Conservation (phyloP, 2,113 vertebrate species). For the Clarias magur region DNA sequence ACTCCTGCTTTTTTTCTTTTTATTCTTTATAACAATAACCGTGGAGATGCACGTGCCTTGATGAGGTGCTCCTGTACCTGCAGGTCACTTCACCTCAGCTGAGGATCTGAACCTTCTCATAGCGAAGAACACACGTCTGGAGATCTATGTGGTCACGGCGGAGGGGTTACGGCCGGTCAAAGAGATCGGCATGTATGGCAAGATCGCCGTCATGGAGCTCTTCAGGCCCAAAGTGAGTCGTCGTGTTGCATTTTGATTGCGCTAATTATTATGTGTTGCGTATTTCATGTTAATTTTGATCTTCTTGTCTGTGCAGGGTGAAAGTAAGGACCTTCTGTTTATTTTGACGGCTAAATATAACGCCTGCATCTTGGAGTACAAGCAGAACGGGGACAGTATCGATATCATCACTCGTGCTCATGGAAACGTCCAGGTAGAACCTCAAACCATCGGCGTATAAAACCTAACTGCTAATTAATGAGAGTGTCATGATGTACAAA, state of each 20-base stretch:
- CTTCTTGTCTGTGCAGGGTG: slow-evolving; percentile 75
- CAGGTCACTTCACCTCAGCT: slow-evolving; percentile 95
- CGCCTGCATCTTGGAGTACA: slow-evolving; percentile 97
- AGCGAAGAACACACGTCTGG: slow-evolving; percentile 95
- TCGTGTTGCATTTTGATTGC: no score
- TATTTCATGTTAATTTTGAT: background rate
- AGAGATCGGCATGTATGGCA: slow-evolving; percentile 98
- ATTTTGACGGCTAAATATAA: slow-evolving; percentile 98
- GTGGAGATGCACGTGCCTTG: background rate
- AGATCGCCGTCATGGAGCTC: slow-evolving; percentile 96
- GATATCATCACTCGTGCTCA: slow-evolving; percentile 97
- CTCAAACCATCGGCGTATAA: background rate
- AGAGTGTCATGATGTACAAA: background rate
- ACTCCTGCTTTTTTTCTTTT: background rate
- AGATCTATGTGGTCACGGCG: slow-evolving; percentile 95
- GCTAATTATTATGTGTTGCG: background rate
- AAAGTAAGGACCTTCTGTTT: slow-evolving; percentile 94
- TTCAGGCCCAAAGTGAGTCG: slow-evolving; percentile 90
- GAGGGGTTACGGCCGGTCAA: slow-evolving; percentile 98
- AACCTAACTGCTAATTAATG: no score
- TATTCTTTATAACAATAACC: no score
- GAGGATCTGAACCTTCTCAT: slow-evolving; percentile 96
- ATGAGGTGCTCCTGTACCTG: background rate
- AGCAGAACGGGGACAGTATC: slow-evolving; percentile 94
- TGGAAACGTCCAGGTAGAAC: slow-evolving; percentile 90